A percentile compares a stretch with the other conserved stretches of the same genome.
Evolutionary conservation across 2,888 invertebrate genomes (phyloP).

Genomic region (Idaea dimidiata): DNA sequence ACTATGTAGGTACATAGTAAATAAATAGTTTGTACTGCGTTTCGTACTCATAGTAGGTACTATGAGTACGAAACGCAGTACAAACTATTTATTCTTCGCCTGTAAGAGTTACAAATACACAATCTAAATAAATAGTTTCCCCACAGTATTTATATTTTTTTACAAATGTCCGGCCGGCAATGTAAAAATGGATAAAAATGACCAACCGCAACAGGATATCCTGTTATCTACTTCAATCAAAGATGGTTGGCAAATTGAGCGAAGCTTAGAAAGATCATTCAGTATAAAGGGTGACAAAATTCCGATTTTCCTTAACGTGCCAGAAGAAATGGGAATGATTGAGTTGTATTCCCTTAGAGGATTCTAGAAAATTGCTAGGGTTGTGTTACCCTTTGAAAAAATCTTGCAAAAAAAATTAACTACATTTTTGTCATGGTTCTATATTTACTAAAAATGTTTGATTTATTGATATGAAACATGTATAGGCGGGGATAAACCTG

Average conservation of each 20-base stretch:
- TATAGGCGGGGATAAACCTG: too few relatives aligned
- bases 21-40: too few relatives aligned
- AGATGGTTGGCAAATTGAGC: constrained; percentile 64
- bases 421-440: neutral
- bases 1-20: too few relatives aligned
- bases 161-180: constrained; percentile 18
- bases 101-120: too few relatives aligned
- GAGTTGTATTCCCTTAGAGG: constrained; percentile 47
- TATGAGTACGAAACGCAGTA: too few relatives aligned
- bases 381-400: constrained; percentile 15
- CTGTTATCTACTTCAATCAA: constrained; percentile 68
- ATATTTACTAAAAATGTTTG: neutral
- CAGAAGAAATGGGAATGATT: constrained; percentile 50
- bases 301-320: constrained; percentile 62
- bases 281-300: constrained; percentile 66
- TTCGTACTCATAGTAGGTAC: too few relatives aligned
- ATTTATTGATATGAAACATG: too few relatives aligned
- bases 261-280: constrained; percentile 65
- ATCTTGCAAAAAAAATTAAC: neutral
- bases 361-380: constrained; percentile 21
- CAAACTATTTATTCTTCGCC: too few relatives aligned
- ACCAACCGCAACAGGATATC: constrained; percentile 59
- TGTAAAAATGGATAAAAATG: constrained; percentile 54
- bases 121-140: neutral
- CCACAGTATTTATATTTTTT: neutral